Evolutionary conservation across 1,140 invertebrate species (phyloP).

Genomic region (Mycetomoellerius zeteki): DNA sequence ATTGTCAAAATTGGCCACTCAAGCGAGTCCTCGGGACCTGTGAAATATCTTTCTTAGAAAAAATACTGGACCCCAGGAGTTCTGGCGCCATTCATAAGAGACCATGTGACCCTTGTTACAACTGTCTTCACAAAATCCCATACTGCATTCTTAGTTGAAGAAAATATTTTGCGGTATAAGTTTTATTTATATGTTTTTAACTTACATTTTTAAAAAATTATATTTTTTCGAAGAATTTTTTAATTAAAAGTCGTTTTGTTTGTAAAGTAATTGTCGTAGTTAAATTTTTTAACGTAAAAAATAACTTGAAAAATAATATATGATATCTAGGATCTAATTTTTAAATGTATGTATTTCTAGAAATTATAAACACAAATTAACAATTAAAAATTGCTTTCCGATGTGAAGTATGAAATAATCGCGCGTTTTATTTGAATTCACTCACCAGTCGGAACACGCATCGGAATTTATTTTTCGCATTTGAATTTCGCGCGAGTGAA

Average conservation of each 20-base stretch:
- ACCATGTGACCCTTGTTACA: slow-evolving; percentile 8
- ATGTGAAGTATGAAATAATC: neutral
- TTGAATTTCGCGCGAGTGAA: slow-evolving; percentile 56
- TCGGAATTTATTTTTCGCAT: slow-evolving; percentile 58
- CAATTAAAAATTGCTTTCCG: neutral
- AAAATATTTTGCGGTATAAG: slow-evolving; percentile 4
- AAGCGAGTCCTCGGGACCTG: slow-evolving; percentile 5
- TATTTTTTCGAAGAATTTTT: neutral
- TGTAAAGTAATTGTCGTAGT: neutral
- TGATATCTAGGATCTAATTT: neutral
- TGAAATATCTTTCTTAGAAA: slow-evolving; percentile 12
- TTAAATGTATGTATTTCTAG: neutral
- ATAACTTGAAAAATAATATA: neutral
- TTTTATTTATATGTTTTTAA: neutral
- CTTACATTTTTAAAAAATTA: neutral
- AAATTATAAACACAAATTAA: neutral
- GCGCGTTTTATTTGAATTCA: slow-evolving; percentile 24
- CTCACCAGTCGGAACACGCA: neutral
- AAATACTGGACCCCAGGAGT: neutral
- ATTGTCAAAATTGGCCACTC: slow-evolving; percentile 33
- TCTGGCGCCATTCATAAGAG: slow-evolving; percentile 18
- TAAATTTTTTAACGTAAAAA: neutral
- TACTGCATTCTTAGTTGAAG: neutral
- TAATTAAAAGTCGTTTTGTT: neutral
- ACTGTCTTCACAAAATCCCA: neutral